These are phyloP conservation scores for Melipona beecheii DNA, from an alignment of 2,888 invertebrate species.

Conservation along the genomic window DNA sequence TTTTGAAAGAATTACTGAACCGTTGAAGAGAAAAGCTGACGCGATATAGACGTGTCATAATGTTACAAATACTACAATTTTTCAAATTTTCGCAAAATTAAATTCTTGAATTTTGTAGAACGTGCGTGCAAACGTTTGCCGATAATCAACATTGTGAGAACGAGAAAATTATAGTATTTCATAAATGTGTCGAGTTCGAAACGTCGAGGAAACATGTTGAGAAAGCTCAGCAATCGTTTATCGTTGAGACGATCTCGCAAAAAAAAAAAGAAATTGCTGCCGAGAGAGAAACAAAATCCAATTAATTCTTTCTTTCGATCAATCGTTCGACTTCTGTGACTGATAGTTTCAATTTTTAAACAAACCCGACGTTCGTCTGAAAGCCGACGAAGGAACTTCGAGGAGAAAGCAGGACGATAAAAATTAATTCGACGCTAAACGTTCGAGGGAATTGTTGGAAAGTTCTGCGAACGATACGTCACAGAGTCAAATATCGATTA, in stretches of 20 bases:
- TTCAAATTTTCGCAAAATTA: too few species aligned
- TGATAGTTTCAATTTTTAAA: constrained; percentile 2
- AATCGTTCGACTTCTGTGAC: neutral
- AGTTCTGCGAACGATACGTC: neutral
- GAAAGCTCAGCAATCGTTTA: neutral
- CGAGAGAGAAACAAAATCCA: neutral
- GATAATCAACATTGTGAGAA: too few species aligned
- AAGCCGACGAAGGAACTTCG: neutral
- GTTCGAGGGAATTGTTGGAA: neutral
- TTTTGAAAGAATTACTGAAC: too few species aligned
- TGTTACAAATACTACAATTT: too few species aligned
- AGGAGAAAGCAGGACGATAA: neutral
- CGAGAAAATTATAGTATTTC: too few species aligned
- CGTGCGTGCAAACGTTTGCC: too few species aligned
- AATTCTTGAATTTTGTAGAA: too few species aligned
- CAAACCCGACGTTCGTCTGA: neutral
- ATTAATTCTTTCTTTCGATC: neutral
- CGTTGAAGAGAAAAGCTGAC: too few species aligned
- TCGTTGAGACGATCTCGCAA: neutral
- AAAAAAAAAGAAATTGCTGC: neutral
- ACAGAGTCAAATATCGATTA: constrained; percentile 1
- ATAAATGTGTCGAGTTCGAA: too few species aligned
- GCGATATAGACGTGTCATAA: too few species aligned
- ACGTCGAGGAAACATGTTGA: too few species aligned
- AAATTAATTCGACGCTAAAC: neutral